Percentiles rank a stretch among this genome's conserved stretches.
Conservation (phyloP, 1,140 invertebrate species). For the Sweltsa coloradensis region DNA sequence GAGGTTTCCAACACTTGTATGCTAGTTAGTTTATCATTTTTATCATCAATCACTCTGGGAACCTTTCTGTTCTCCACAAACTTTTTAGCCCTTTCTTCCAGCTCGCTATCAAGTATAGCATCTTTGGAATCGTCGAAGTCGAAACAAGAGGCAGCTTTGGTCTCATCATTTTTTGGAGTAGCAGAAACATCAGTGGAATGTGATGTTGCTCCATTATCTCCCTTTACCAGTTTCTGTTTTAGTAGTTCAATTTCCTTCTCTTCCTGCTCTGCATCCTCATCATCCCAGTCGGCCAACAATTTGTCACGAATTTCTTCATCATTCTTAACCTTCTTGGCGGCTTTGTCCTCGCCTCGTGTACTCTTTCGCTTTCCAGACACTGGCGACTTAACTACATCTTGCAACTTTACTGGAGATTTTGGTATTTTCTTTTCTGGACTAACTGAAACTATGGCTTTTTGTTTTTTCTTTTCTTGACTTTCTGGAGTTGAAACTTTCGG, state of each 20-base stretch:
- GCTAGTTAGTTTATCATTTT: conserved; percentile 3
- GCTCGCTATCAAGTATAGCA: conserved; percentile 8
- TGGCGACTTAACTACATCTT: conserved; percentile 13
- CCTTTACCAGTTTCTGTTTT: conserved; percentile 8
- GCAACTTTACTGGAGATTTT: background rate
- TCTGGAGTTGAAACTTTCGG: background rate
- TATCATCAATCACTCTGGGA: conserved; percentile 26
- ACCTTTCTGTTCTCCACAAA: conserved; percentile 29
- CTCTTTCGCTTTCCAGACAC: conserved; percentile 13
- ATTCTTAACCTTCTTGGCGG: conserved; percentile 26
- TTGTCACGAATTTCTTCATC: conserved; percentile 29
- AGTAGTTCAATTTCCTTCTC: conserved; percentile 12
- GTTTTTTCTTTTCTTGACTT: conserved; percentile 1
- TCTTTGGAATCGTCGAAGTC: conserved; percentile 43
- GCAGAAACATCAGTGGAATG: conserved; percentile 12
- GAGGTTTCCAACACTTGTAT: background rate
- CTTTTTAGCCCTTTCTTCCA: conserved; percentile 10
- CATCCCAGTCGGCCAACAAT: conserved; percentile 34
- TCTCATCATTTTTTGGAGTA: conserved; percentile 10
- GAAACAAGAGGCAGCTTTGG: conserved; percentile 26
- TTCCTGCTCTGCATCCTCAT: conserved; percentile 25
- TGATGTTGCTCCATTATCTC: background rate
- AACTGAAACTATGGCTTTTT: conserved; percentile 15
- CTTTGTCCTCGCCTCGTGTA: conserved; percentile 8
- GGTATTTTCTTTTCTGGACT: conserved; percentile 26